phyloP scores from a whole-genome alignment of 2,113 vertebrate species.

The Cyphomyrus plagiostoma region DNA sequence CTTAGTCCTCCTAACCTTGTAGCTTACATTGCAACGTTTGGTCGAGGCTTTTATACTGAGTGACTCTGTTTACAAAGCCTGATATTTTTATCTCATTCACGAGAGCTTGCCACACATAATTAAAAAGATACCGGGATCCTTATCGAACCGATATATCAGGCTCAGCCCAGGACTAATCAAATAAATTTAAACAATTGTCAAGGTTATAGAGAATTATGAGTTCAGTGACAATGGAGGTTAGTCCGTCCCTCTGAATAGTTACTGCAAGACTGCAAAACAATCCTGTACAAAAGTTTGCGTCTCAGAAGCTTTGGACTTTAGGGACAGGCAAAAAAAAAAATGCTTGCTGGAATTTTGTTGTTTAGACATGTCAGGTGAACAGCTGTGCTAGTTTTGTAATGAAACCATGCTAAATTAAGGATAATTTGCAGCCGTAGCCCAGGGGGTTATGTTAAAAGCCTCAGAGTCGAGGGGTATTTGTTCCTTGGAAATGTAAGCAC shows the following conservation, averaged over 20 bases:
- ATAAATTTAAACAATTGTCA: slow-evolving; percentile 57
- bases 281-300: background rate
- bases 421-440: background rate
- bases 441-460: background rate
- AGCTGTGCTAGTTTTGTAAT: background rate
- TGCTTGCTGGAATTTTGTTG: background rate
- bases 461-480: background rate
- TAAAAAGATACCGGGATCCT: slow-evolving; percentile 41
- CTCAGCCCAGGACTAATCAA: slow-evolving; percentile 54
- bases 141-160: slow-evolving; percentile 48
- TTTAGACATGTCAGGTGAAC: background rate
- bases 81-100: background rate
- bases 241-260: background rate
- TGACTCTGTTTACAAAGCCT: background rate
- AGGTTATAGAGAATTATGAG: slow-evolving; percentile 54
- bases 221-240: slow-evolving; percentile 33
- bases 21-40: background rate
- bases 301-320: background rate
- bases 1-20: background rate
- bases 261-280: background rate
- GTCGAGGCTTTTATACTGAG: background rate
- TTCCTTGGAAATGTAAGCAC: background rate
- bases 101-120: slow-evolving; percentile 21
- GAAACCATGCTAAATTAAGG: background rate
- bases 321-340: background rate